Base-by-base conservation (phyloP, 2,888 invertebrate species). In the Apeira syringaria region DNA sequence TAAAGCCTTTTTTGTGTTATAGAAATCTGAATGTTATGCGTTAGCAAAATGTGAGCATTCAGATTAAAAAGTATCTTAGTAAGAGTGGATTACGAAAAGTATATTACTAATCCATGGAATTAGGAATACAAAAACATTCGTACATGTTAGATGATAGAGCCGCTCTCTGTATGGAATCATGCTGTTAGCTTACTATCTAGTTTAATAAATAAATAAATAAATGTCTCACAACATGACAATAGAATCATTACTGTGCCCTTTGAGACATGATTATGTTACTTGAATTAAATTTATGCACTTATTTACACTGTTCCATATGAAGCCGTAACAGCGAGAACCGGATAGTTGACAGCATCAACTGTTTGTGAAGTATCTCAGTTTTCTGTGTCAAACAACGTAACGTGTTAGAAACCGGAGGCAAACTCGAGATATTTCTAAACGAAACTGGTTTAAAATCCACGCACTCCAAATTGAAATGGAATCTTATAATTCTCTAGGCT, bases 401-500 rank as follows among this genome's bases (percentile, higher is more conserved):
- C 13, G 26, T 18, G 25, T 15, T 9, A 15, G n/a, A 39, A 8
- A n/a, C 17, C 26, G 5, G 20, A 34, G 34, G 28, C 22, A 27
- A 34, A 30, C 22, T 15, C 30, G 9, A 36, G 12, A 18, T 10
- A 5, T 5, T 20, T 17, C 17, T 29, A 1, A 25, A 34, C 30
- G 18, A 30, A 39, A 34, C 39, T 22, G 39, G 39, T 31, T 35
- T 40, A n/a, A 15, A 35, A 40, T 31, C 26, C n/a, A 18, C 25
- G 15, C 4, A 12, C 17, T 25, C 27, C 25, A 30, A 22, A 33
- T 28, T 34, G 44, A 45, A 45, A 35, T 45, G 10, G 39, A 46
- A 35, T 36, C 39, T 40, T 24, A 28, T 31, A 40, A 36, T 36
- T 46, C 31, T 10, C 31, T 49, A 32, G 47, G 48, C 48, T 44